These are phyloP conservation scores for Torymus auratus DNA, from an alignment of 2,888 invertebrate genomes.

Conservation along the genomic window DNA sequence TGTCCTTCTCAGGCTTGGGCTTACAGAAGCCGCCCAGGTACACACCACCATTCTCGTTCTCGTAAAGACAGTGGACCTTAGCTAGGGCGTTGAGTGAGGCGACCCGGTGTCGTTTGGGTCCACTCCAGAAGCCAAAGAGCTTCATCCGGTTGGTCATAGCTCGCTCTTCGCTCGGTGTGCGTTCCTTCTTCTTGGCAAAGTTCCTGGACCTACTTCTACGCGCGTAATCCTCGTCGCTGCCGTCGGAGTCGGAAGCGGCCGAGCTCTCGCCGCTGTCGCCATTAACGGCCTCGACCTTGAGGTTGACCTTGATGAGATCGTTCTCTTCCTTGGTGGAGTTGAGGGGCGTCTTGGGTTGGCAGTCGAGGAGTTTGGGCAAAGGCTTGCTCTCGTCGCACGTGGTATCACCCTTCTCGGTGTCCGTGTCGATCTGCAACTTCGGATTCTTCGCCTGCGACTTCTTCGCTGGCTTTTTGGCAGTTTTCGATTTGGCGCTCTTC, in stretches of 20 bases:
- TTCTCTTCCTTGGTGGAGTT: constrained; percentile 49
- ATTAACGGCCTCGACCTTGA: constrained; percentile 56
- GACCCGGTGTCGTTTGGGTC: constrained; percentile 89
- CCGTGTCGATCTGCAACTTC: constrained; percentile 30
- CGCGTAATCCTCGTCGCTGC: constrained; percentile 76
- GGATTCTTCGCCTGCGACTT: constrained; percentile 32
- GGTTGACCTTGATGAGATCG: constrained; percentile 44
- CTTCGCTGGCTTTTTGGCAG: constrained; percentile 37
- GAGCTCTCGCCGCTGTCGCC: constrained; percentile 60
- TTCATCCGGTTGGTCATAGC: constrained; percentile 78
- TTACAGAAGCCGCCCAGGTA: constrained; percentile 80
- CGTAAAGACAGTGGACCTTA: constrained; percentile 93
- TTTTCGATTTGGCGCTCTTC: constrained; percentile 59
- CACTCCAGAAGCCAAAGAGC: constrained; percentile 84
- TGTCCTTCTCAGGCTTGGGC: constrained; percentile 78
- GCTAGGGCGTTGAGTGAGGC: constrained; percentile 93
- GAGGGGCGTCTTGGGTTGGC: constrained; percentile 51
- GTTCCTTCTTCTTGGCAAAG: constrained; percentile 66
- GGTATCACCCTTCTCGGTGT: constrained; percentile 31
- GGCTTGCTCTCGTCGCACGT: constrained; percentile 22
- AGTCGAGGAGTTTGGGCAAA: too few relatives aligned
- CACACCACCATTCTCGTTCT: constrained; percentile 89
- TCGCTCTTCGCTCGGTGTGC: constrained; percentile 68
- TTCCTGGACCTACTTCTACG: constrained; percentile 50
- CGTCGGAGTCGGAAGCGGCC: constrained; percentile 63